Evolutionary conservation across 2,113 vertebrate species (phyloP).

Genomic region (Elachura formosa): DNA sequence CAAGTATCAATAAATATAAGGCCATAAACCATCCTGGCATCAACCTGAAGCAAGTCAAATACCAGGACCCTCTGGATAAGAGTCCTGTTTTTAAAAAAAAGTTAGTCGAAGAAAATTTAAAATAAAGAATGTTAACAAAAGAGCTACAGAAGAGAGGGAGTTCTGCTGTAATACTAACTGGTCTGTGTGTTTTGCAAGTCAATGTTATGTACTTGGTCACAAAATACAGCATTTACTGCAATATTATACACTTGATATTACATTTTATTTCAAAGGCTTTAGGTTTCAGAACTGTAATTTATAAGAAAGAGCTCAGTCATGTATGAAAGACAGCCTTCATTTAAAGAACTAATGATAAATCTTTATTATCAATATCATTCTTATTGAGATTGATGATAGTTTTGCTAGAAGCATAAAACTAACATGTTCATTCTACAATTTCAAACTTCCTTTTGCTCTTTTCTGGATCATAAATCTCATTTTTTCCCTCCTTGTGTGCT

Average conservation of each 20-base stretch:
- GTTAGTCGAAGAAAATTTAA: neutral
- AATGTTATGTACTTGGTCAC: neutral
- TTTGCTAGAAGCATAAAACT: neutral
- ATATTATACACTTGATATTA: neutral
- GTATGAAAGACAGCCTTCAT: neutral
- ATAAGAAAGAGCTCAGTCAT: neutral
- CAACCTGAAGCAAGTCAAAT: neutral
- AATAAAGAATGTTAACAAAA: neutral
- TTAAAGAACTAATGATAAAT: neutral
- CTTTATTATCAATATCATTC: neutral
- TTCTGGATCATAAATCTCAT: neutral
- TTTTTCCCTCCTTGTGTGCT: neutral
- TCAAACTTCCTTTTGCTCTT: neutral
- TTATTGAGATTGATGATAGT: neutral
- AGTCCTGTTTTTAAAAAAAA: neutral
- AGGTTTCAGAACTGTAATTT: neutral
- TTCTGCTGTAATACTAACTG: neutral
- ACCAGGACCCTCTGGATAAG: neutral
- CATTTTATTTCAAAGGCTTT: neutral
- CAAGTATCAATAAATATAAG: neutral
- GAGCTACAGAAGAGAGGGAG: neutral
- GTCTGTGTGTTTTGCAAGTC: neutral
- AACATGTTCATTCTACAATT: neutral
- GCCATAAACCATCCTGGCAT: neutral
- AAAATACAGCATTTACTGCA: neutral